Evolutionary conservation across 1,140 invertebrate genomes (phyloP), one percentile per base, ranked within the genome.

Genomic region (Matsumurasca onukii): DNA sequence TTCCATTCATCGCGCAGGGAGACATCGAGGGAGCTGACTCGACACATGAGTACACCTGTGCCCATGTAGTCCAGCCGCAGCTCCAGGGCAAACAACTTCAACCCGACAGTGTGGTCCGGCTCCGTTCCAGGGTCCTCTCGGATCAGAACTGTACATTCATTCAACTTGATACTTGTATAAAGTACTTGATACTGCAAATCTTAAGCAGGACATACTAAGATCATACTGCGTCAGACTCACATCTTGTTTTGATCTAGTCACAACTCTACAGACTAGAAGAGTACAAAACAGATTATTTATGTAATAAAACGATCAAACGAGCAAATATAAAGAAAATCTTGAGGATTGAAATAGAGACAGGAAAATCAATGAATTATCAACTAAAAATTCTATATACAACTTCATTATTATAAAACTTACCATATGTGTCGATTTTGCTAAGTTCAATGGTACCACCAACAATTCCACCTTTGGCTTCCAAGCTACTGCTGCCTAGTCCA

Each of bases 21-120:
- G 1, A 94, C 89, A 25, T 87, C 87, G 45, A 98, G 86, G 22
- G 88, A 86, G 69, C 91, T 95, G 2, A 97, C 91, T 61, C 96
- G 81, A 0, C 88, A 90, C 91, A 98, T 95, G 49, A 98, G 81
- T 45, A 96, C 93, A 3, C 93, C 93, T 5, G 93, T 93, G 64
- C 95, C 95, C 95, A 98, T 98, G 79, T 98, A 98, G 82, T 98
- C 97, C 25, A 98, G 80, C 22, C 94, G 84, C 68, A 94, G 84
- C 78, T 98, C 95, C 5, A 97, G 78, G 1, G 94, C 93, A 75
- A 89, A 88, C 52, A 97, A 83, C 76, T 89, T 89, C 55, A 97
- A 77, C n/a, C 92, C 91, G 34, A 94, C 82, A 55, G 88, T 91
- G 80, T 98, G 95, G 75, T 94, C 90, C 1, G 94, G 95, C 79